Conservation (phyloP, 2,797 vertebrate species). For the Aselliscus stoliczkanus region DNA sequence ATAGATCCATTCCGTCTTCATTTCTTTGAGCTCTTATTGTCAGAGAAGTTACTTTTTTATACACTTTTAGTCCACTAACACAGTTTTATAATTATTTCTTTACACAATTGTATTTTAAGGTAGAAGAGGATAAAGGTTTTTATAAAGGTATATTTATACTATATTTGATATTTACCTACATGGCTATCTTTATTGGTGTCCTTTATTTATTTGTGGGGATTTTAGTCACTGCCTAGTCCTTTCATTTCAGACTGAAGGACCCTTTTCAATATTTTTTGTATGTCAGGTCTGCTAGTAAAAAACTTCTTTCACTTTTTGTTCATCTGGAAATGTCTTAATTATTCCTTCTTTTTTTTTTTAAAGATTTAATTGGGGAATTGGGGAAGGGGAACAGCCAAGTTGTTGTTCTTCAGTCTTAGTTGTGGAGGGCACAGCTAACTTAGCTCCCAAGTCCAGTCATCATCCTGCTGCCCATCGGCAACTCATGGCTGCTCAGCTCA, state of each 20-base stretch:
- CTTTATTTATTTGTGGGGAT: not conserved
- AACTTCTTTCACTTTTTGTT: not conserved
- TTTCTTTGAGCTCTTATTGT: not conserved
- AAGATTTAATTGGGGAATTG: too few species aligned
- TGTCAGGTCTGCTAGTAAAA: not conserved
- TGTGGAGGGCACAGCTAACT: too few species aligned
- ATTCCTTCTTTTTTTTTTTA: too few species aligned
- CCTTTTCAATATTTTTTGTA: not conserved
- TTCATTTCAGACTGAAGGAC: slow-evolving; percentile 12
- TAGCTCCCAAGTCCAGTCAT: too few species aligned
- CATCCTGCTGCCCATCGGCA: too few species aligned
- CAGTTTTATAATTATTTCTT: not conserved
- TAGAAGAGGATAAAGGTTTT: not conserved
- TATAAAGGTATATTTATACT: not conserved
- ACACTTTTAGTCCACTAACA: not conserved
- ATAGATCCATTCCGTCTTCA: not conserved
- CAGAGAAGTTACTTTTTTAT: not conserved
- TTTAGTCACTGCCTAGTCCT: not conserved
- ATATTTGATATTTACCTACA: not conserved
- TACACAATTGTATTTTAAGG: slow-evolving; percentile 3
- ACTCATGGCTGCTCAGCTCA: too few species aligned
- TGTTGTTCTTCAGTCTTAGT: too few species aligned
- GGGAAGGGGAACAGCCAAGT: too few species aligned
- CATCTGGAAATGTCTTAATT: not conserved
- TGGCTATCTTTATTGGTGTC: not conserved